Evolutionary conservation across 2,888 invertebrate species (phyloP), one percentile per base, ranked within the genome.

Genomic region (Dendrolimus houi): DNA sequence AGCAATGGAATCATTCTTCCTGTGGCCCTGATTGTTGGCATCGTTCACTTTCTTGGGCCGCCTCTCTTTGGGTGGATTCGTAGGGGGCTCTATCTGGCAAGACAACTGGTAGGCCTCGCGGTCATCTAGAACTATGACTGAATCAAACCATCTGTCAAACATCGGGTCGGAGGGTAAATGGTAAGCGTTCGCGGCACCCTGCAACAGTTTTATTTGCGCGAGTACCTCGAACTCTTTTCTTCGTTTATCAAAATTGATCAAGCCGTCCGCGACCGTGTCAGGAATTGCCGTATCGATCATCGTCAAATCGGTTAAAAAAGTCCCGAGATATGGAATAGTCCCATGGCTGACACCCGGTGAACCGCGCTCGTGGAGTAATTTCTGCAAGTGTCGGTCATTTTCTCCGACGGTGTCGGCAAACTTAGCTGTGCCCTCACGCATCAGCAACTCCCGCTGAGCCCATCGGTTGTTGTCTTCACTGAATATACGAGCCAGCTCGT

Each of bases 261-360:
- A 92, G 55, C 96, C 95, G 61, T 96, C 96, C 54, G 94, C 93
- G 89, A 94, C 80, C 8, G 93, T 94, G 76, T 98, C 98, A 0
- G 97, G 96, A 76, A 96, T 97, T 52, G 99, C 99, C 12, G 98
- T 97, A 86, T 99, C 98, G 72, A 99, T 98, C 98, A 99, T 99
- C 1, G 98, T 99, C 64, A 99, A 93, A 86, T 99, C 99, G 2
- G 99, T 99, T 58, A 99, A 92, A 85, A 99, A 99, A 6, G 99
- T 99, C 41, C 99, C 99, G 62, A 99, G 90, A 79, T 99, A 99
- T 12, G 99, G 99, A 74, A 99, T 98, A 2, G 99, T 99, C 13
- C 99, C 99, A 75, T 97, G 95, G 63, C 96, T 96, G 66, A 96
- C 96, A 62, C 94, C 95, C 9, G 93, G 92, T 55, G 93, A 93